Evolutionary conservation across 1,140 invertebrate genomes (phyloP).

Genomic region (Caenorhabditis inopinata): DNA sequence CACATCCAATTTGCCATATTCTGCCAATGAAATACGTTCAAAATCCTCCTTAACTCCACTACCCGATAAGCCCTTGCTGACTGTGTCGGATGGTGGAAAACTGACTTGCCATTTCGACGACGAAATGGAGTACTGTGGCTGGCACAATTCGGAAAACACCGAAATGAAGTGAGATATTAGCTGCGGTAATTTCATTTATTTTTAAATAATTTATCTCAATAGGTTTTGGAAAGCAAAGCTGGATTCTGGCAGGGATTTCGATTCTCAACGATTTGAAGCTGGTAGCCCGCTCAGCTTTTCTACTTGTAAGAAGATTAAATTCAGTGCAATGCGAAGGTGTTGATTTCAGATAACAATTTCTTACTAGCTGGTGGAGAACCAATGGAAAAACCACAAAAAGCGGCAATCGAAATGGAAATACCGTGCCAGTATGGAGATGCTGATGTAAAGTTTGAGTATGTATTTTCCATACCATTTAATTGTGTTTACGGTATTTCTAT

Average conservation of each 20-base stretch:
- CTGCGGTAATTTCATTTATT: no score
- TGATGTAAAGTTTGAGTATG: slow-evolving; percentile 21
- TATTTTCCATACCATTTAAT: neutral
- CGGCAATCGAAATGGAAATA: slow-evolving; percentile 23
- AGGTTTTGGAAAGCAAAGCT: slow-evolving; percentile 15
- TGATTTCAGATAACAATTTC: slow-evolving; percentile 5
- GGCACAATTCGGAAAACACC: slow-evolving; percentile 19
- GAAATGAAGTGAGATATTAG: neutral
- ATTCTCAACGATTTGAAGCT: neutral
- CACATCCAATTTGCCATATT: neutral
- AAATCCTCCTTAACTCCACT: neutral
- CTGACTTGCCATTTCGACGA: slow-evolving; percentile 42
- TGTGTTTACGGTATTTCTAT: no score
- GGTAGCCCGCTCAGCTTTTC: neutral
- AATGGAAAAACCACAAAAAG: neutral
- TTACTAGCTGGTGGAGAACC: slow-evolving; percentile 20
- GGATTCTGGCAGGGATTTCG: neutral
- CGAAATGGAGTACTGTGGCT: slow-evolving; percentile 40
- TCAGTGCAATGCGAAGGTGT: no score
- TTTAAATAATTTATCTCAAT: no score
- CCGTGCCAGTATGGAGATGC: slow-evolving; percentile 36
- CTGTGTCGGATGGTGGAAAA: slow-evolving; percentile 30
- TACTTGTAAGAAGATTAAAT: neutral
- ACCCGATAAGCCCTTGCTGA: neutral
- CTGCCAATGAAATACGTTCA: neutral